phyloP scores from a whole-genome alignment of 2,113 vertebrate genomes.

The Odontophorus gujanensis region DNA sequence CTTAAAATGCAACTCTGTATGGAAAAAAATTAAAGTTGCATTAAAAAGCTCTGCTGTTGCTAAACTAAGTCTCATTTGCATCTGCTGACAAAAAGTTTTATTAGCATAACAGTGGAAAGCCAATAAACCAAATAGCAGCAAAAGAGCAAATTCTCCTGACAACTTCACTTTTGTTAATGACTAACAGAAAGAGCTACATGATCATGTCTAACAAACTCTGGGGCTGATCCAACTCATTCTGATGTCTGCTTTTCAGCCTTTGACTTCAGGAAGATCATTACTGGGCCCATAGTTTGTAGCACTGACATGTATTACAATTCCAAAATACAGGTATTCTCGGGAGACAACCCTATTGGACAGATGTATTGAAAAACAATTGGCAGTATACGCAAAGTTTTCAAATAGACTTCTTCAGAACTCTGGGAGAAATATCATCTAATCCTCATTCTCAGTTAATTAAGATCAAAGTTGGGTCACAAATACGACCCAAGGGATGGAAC shows the following conservation, averaged over 20 bases:
- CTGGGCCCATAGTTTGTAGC: neutral
- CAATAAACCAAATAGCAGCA: neutral
- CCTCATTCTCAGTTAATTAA: neutral
- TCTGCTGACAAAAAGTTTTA: conserved; percentile 23
- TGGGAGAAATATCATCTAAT: neutral
- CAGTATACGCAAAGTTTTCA: neutral
- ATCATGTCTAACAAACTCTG: neutral
- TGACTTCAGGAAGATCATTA: neutral
- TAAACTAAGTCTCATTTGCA: conserved; percentile 13
- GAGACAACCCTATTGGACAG: neutral
- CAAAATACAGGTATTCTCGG: neutral
- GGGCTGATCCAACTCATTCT: neutral
- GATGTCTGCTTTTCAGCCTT: neutral
- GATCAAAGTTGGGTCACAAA: neutral
- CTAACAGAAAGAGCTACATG: neutral
- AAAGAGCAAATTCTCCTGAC: conserved; percentile 2
- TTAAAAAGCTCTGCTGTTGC: neutral
- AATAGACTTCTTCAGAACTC: neutral
- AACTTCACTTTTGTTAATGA: conserved; percentile 20
- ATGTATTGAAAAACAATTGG: neutral
- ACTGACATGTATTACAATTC: neutral
- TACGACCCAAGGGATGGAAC: too few relatives aligned
- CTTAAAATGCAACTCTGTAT: neutral
- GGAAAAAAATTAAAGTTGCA: neutral
- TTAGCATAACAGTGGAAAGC: neutral